phyloP scores from a whole-genome alignment of 2,113 vertebrate genomes.

The Ageneiosus marmoratus region DNA sequence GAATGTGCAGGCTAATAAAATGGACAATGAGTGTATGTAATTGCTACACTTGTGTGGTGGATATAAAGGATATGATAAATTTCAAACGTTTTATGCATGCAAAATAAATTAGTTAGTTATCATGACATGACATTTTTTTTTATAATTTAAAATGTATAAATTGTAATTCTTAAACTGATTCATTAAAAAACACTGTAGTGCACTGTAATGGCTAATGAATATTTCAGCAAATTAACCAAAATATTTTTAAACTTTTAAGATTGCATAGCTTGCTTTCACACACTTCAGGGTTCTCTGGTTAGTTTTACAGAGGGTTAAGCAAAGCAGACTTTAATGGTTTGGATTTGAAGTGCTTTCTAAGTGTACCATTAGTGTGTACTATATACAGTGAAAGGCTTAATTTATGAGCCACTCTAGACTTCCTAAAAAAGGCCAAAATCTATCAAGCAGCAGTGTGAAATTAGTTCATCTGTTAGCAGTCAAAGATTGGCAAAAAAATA shows the following conservation, averaged over 20 bases:
- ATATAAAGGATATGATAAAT: neutral
- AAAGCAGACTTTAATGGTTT: neutral
- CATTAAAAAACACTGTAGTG: neutral
- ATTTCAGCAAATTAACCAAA: neutral
- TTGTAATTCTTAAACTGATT: neutral
- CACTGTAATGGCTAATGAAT: neutral
- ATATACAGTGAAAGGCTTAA: too few relatives aligned
- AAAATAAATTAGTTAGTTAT: neutral
- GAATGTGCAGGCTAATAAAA: too few relatives aligned
- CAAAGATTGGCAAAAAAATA: neutral
- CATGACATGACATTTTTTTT: too few relatives aligned
- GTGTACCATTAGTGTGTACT: neutral
- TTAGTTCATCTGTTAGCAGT: slow-evolving; percentile 16
- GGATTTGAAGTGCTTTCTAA: neutral
- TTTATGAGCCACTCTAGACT: neutral
- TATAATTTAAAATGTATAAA: neutral
- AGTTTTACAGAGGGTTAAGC: neutral
- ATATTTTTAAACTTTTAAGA: neutral
- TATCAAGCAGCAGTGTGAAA: slow-evolving; percentile 17
- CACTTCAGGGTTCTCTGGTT: neutral
- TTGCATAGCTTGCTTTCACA: neutral
- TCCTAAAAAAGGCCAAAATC: neutral
- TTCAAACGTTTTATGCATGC: neutral
- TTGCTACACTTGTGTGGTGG: neutral
- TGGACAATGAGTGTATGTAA: neutral